phyloP scores from a whole-genome alignment of 2,797 vertebrate species.

The Psittacula echo region DNA sequence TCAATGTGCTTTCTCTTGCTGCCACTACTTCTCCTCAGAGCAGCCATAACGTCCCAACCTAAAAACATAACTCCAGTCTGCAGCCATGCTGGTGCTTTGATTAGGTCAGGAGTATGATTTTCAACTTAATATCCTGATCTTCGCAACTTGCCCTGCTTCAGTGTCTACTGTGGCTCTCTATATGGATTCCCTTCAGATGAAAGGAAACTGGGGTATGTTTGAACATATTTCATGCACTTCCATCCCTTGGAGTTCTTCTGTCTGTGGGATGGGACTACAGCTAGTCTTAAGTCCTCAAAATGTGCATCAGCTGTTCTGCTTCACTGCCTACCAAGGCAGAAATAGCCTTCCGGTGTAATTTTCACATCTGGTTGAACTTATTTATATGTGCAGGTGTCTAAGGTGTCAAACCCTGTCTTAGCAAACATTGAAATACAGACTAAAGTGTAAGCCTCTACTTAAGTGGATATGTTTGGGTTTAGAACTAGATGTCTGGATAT shows the following conservation, averaged over 20 bases:
- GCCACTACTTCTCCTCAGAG: not conserved
- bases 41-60: not conserved
- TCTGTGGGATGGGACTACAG: rapidly evolving
- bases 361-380: not conserved
- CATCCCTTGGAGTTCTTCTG: not conserved
- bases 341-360: not conserved
- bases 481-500: not conserved
- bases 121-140: not conserved
- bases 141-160: not conserved
- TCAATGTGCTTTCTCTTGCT: not conserved
- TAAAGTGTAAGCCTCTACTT: not conserved
- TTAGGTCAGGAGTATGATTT: not conserved
- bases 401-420: not conserved
- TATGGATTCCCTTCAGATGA: not conserved
- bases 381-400: rapidly evolving
- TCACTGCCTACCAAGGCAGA: not conserved
- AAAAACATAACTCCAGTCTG: not conserved
- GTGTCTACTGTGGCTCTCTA: not conserved
- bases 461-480: not conserved
- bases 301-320: not conserved
- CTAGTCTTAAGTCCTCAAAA: not conserved
- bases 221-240: not conserved
- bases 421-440: not conserved
- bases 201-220: not conserved
- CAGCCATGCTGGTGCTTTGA: not conserved